A percentile compares a stretch with the other conserved stretches of the same genome.
phyloP scores from a whole-genome alignment of 2,888 invertebrate genomes.

The Oasisia sp. region DNA sequence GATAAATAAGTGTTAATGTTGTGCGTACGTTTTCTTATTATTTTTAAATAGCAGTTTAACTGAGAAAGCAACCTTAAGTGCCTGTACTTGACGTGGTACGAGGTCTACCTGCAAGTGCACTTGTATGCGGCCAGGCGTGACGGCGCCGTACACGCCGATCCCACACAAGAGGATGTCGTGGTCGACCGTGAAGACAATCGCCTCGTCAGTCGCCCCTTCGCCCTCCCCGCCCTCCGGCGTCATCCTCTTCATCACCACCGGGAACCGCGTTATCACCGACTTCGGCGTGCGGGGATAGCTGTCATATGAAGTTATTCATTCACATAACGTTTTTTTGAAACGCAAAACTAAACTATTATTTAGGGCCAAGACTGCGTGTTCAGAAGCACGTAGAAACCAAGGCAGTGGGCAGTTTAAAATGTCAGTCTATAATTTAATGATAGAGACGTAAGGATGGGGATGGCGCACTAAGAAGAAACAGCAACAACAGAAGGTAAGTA shows the following conservation, averaged over 20 bases:
- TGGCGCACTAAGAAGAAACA: too few species aligned
- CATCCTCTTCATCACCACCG: slow-evolving; percentile 32
- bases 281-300: not conserved
- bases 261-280: not conserved
- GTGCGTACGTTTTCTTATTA: too few species aligned
- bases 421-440: too few species aligned
- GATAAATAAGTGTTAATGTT: too few species aligned
- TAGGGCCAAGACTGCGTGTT: too few species aligned
- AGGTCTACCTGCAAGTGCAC: not conserved
- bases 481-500: too few species aligned
- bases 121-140: not conserved
- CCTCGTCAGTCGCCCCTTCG: slow-evolving; percentile 25
- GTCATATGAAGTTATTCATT: not conserved
- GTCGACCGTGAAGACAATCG: slow-evolving; percentile 31
- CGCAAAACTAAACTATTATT: not conserved
- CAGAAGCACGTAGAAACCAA: too few species aligned
- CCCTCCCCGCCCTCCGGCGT: slow-evolving; percentile 21
- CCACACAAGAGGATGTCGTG: slow-evolving; percentile 30
- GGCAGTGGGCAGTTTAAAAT: too few species aligned
- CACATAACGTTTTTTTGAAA: not conserved
- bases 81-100: not conserved
- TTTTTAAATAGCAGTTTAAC: not conserved
- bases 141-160: slow-evolving; percentile 33
- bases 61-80: not conserved
- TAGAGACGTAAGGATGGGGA: too few species aligned